Percentiles rank a stretch among this genome's conserved stretches.
Evolutionary conservation across 2,797 vertebrate species (phyloP).

Genomic region (Austrolebias charrua): DNA sequence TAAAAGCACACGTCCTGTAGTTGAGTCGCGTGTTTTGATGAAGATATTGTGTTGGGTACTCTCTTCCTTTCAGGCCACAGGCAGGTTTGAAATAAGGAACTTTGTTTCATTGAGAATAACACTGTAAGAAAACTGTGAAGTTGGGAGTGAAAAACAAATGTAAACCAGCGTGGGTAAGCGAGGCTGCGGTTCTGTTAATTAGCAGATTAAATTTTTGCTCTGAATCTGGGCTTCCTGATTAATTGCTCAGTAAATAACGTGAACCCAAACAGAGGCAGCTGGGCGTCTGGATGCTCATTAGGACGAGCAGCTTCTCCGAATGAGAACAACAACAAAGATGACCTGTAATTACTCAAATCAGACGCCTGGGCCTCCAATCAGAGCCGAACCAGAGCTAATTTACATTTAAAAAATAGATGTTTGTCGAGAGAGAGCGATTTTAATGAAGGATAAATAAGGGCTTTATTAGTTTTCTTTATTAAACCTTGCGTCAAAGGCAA

Average conservation of each 20-base stretch:
- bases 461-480: background rate
- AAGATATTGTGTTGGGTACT: no score
- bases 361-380: constrained; percentile 37
- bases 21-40: no score
- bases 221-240: constrained; percentile 15
- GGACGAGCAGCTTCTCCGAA: constrained; percentile 35
- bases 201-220: no score
- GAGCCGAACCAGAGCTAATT: constrained; percentile 13
- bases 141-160: background rate
- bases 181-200: background rate
- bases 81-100: no score
- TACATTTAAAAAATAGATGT: constrained; percentile 3
- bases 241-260: constrained; percentile 51
- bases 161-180: background rate
- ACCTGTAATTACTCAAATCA: constrained; percentile 51
- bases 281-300: constrained; percentile 54
- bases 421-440: background rate
- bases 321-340: constrained; percentile 34
- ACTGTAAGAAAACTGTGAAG: background rate
- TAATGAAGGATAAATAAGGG: background rate
- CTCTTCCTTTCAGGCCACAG: no score
- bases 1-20: no score
- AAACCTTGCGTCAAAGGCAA: no score
- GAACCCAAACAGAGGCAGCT: constrained; percentile 56
- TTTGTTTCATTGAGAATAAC: no score